Evolutionary conservation across 2,113 vertebrate genomes (phyloP).

Genomic region (Tetrao urogallus): DNA sequence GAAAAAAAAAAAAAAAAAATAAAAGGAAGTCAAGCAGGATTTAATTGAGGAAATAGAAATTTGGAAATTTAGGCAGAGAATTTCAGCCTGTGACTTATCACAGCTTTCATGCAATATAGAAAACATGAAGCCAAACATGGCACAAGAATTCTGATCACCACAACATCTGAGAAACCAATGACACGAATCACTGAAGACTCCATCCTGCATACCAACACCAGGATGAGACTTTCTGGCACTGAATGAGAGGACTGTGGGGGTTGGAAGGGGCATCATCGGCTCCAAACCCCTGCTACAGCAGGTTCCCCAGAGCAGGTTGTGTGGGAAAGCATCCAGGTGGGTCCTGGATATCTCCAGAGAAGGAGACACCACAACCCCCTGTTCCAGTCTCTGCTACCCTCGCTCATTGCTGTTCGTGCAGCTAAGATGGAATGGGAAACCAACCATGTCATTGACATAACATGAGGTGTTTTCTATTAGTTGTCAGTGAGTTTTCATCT

Average conservation of each 20-base stretch:
- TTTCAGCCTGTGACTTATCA: neutral
- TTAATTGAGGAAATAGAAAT: neutral
- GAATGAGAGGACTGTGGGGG: neutral
- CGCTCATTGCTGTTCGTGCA: too few species aligned
- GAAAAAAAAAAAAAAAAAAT: neutral
- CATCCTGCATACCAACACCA: neutral
- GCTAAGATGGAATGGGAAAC: too few species aligned
- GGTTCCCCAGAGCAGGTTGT: too few species aligned
- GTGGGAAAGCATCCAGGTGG: too few species aligned
- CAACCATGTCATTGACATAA: neutral
- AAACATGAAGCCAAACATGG: accelerated
- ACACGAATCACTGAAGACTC: neutral
- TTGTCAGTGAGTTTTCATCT: neutral
- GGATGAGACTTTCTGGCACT: neutral
- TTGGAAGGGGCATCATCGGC: too few species aligned
- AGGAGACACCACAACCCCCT: too few species aligned
- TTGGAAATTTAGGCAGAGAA: neutral
- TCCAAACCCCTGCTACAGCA: too few species aligned
- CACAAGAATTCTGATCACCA: neutral
- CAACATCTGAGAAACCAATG: accelerated
- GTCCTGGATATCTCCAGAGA: too few species aligned
- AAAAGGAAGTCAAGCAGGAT: neutral
- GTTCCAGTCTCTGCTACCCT: too few species aligned
- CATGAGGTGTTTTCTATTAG: neutral
- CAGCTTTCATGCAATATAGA: neutral